Conservation (phyloP, 2,113 vertebrate species). For the Melozone crissalis region DNA sequence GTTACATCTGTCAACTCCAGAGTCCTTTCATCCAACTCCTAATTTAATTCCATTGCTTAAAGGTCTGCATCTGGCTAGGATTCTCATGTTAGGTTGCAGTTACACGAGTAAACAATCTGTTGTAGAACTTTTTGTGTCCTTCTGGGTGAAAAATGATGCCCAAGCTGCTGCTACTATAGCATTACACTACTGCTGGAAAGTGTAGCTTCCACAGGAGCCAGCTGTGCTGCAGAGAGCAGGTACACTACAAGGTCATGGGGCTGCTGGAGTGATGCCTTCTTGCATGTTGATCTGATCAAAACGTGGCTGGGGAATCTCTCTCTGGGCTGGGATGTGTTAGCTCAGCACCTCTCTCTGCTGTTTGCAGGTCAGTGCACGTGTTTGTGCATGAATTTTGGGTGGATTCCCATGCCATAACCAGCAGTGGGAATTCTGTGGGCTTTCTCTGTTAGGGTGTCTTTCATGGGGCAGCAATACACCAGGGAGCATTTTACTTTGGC, state of each 20-base stretch:
- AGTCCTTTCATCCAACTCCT: neutral
- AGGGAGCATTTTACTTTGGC: neutral
- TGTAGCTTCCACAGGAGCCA: conserved; percentile 1
- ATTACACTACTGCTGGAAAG: conserved; percentile 39
- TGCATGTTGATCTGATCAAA: neutral
- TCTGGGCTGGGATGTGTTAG: neutral
- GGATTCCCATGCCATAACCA: neutral
- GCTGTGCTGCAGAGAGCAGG: conserved; percentile 38
- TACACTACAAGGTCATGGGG: conserved; percentile 45
- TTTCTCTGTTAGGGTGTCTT: neutral
- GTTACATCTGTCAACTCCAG: neutral
- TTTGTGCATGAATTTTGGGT: neutral
- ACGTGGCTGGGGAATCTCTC: neutral
- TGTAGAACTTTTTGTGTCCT: neutral
- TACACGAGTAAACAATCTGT: neutral
- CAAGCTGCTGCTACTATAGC: conserved; percentile 41
- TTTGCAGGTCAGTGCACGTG: neutral
- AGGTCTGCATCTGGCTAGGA: conserved; percentile 27
- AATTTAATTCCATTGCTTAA: neutral
- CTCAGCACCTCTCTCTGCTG: neutral
- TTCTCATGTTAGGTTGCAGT: neutral
- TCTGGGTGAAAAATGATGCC: conserved; percentile 1
- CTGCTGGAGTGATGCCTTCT: neutral
- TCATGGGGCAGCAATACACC: neutral
- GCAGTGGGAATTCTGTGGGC: neutral